phyloP scores from a whole-genome alignment of 2,888 invertebrate species.

The Hartigia nigra region DNA sequence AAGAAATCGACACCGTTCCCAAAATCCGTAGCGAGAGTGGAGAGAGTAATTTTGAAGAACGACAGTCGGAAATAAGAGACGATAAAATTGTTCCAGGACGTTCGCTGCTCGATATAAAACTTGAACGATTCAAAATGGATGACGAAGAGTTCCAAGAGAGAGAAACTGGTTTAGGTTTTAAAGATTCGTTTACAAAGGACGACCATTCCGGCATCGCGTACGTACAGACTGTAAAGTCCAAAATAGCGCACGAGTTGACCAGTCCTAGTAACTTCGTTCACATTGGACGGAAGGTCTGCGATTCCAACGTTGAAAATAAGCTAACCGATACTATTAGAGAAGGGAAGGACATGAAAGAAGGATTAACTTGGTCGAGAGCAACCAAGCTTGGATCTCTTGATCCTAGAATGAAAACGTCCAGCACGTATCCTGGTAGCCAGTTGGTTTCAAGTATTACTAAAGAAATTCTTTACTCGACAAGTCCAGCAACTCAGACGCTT shows the following conservation, averaged over 20 bases:
- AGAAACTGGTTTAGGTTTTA: neutral
- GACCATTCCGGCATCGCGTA: neutral
- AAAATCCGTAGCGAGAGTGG: neutral
- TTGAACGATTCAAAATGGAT: neutral
- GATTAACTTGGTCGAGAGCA: neutral
- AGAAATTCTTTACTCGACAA: neutral
- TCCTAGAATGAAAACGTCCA: neutral
- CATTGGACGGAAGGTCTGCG: neutral
- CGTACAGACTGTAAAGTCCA: neutral
- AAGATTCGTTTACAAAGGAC: neutral
- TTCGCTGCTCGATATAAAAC: slow-evolving; percentile 3
- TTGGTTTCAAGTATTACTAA: neutral
- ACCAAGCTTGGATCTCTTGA: neutral
- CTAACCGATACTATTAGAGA: neutral
- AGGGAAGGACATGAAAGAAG: neutral
- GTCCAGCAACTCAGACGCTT: neutral
- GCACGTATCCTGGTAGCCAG: neutral
- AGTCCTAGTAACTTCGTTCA: neutral
- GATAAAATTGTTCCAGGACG: slow-evolving; percentile 2
- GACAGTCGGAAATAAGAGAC: neutral
- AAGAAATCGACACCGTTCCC: neutral
- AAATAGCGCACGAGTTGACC: neutral
- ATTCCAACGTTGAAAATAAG: neutral
- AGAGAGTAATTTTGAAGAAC: neutral
- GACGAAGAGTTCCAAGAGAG: neutral